Base-by-base conservation (phyloP, 2,113 vertebrate species). In the Onychostruthus taczanowskii region DNA sequence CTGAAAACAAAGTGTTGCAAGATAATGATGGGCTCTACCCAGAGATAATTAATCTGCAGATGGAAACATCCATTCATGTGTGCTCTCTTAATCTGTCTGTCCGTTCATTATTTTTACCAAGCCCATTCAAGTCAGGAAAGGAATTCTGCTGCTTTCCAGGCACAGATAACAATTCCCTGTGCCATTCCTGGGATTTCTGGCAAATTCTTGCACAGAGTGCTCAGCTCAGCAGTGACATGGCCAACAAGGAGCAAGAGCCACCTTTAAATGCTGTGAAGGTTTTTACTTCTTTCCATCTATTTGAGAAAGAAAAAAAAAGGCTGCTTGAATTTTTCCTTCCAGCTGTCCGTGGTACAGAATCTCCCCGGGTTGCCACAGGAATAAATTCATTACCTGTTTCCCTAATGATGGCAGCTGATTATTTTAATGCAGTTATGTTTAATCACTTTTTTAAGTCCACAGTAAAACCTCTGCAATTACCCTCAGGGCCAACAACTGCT, bases 381-480 rank as follows among this genome's bases (percentile, higher is more conserved):
- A 84, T 89, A 61, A 28, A 84, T 75, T 70, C 22, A 14, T 89
- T 75, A 44, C 23, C 35, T 58, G 21, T 64, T 68, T 87, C 77
- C 68, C 66, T 79, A 75, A 75, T 20, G 31, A 43, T 6, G 3
- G 35, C 73, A 55, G 50, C 50, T 90, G 62, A 83, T 70, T 90
- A 84, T 92, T 94, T 86, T 64, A 72, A 84, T 70, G n/a, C 22
- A 31, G 24, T 59, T 81, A 8, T 16, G 24, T 30, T 94, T 88
- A 93, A 90, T 89, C 43, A 23, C 17, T 46, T 85, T 93, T 37
- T 9, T 13, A 33, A 58, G 26, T 64, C 30, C 19, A 9, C 21
- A 66, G 33, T 43, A 64, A 77, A 77, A 47, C 9, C 46, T 77
- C 87, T 69, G 73, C 76, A 63, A 46, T 72, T 88, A 22, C 35